These are phyloP conservation scores for Hymenopus coronatus DNA, from an alignment of 2,888 invertebrate genomes.

Conservation along the genomic window DNA sequence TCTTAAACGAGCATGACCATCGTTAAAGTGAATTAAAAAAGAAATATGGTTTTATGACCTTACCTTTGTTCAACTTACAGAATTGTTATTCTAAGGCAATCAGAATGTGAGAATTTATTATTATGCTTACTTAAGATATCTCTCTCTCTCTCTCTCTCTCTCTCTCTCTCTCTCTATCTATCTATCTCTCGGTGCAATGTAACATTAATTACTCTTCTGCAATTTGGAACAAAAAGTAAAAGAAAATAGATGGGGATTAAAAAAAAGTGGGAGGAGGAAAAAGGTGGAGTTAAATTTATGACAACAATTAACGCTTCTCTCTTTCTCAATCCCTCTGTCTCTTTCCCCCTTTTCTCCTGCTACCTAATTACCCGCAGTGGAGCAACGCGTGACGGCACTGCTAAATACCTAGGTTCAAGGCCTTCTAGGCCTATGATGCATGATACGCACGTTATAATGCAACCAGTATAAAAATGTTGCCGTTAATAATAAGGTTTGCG, in stretches of 20 bases:
- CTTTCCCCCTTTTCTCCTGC: not conserved
- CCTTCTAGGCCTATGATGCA: not conserved
- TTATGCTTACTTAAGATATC: not conserved
- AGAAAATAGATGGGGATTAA: not conserved
- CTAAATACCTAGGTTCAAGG: constrained; percentile 19
- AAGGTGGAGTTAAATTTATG: constrained; percentile 21
- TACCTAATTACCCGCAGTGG: constrained; percentile 26
- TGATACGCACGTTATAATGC: not conserved
- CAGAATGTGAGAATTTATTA: not conserved
- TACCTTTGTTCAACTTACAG: not conserved
- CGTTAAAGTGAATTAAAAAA: too few relatives aligned
- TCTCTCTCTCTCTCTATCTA: too few relatives aligned
- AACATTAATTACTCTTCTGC: constrained; percentile 7
- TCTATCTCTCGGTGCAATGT: not conserved
- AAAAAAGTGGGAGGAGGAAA: not conserved
- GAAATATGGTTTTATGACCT: not conserved
- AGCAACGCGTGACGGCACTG: constrained; percentile 19
- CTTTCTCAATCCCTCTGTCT: not conserved
- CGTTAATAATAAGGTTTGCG: not conserved
- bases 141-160: not conserved
- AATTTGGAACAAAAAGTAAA: constrained; percentile 1
- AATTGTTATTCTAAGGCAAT: not conserved
- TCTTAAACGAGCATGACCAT: not conserved
- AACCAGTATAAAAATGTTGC: constrained; percentile 2
- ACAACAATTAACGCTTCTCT: constrained; percentile 24